These are phyloP conservation scores for Notothenia rossii DNA, from an alignment of 2,113 vertebrate genomes.

Conservation along the genomic window DNA sequence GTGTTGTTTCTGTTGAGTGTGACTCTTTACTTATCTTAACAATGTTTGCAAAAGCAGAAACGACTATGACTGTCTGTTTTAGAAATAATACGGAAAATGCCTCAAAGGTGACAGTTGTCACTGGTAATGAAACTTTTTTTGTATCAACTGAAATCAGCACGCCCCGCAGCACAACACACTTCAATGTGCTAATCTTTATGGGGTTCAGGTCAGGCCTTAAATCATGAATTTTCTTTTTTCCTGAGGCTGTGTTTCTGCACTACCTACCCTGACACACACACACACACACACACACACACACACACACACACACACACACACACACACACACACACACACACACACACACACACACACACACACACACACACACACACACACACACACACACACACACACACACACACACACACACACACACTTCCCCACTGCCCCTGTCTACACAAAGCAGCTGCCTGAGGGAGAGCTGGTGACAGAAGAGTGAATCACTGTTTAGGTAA, in stretches of 20 bases:
- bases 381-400: too few relatives aligned
- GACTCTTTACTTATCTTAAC: slow-evolving; percentile 5
- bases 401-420: too few relatives aligned
- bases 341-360: too few relatives aligned
- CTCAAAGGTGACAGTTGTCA: slow-evolving; percentile 34
- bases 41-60: slow-evolving; percentile 32
- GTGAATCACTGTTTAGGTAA: slow-evolving; percentile 62
- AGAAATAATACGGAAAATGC: slow-evolving; percentile 3
- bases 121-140: slow-evolving; percentile 2
- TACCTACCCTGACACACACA: neutral
- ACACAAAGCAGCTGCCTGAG: slow-evolving; percentile 52
- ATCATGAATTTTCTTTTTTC: slow-evolving; percentile 19
- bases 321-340: too few relatives aligned
- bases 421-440: slow-evolving; percentile 27
- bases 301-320: too few relatives aligned
- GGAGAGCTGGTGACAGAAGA: slow-evolving; percentile 57
- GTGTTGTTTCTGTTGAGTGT: slow-evolving; percentile 13
- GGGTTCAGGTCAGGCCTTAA: slow-evolving; percentile 4
- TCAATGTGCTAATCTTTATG: slow-evolving; percentile 26
- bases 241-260: slow-evolving; percentile 31
- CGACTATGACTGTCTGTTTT: neutral
- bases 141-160: slow-evolving; percentile 9
- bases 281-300: slow-evolving; percentile 24
- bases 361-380: too few relatives aligned
- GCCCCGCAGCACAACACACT: neutral